phyloP scores from a whole-genome alignment of 1,140 invertebrate genomes.

The Sarcophaga peregrina region DNA sequence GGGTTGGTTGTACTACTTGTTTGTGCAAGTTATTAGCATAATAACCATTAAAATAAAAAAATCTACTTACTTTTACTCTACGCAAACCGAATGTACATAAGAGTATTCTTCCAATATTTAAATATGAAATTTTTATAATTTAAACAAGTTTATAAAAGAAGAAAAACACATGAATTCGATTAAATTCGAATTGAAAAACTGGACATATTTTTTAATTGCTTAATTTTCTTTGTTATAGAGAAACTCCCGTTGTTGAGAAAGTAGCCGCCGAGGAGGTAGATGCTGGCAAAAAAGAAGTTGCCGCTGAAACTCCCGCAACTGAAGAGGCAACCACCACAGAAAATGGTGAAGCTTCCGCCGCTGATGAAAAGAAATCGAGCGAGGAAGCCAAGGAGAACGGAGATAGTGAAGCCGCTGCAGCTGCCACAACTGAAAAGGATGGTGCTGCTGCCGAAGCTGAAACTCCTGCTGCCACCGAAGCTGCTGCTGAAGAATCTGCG shows the following conservation, averaged over 20 bases:
- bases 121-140: no score
- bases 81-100: no score
- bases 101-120: no score
- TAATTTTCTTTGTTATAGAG: constrained; percentile 50
- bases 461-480: constrained; percentile 56
- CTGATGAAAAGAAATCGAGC: constrained; percentile 45
- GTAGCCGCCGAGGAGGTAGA: constrained; percentile 62
- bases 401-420: constrained; percentile 53
- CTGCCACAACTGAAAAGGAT: constrained; percentile 55
- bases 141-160: no score
- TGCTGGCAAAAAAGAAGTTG: constrained; percentile 61
- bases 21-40: no score
- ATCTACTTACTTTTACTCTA: no score
- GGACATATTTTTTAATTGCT: neutral
- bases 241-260: constrained; percentile 65
- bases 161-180: no score
- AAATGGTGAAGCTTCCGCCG: constrained; percentile 45
- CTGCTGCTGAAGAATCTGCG: constrained; percentile 52
- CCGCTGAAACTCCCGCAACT: constrained; percentile 54
- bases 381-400: constrained; percentile 52
- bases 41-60: no score
- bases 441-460: constrained; percentile 51
- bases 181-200: neutral
- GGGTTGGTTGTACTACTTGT: no score
- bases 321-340: constrained; percentile 43